Base-by-base conservation (phyloP, 2,797 vertebrate genomes). In the Choloepus didactylus region DNA sequence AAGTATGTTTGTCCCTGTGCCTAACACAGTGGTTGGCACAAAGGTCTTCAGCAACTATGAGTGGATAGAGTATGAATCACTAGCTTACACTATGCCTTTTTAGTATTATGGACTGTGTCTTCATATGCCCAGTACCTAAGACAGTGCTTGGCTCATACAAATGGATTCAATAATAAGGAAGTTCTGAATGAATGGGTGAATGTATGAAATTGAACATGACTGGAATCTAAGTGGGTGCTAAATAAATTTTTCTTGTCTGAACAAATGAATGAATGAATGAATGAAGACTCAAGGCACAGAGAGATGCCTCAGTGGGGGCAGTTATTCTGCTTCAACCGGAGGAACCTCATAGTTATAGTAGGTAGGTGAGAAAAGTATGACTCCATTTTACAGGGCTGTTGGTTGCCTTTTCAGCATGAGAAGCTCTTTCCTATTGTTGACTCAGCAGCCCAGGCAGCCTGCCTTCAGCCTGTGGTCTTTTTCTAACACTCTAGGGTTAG, bases 391-490 rank as follows among this genome's bases (percentile, higher is more conserved):
- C 19, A 91, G 59, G 77, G 73, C 70, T 83, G 25, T 23, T 85
- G 46, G 59, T 73, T 86, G 64, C 81, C 70, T 93, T 96, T 90
- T 64, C 23, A 84, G 72, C 41, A 15, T 69, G 62, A 97, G 83
- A 87, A 66, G 60, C 80, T 93, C 93, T 94, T 97, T 96, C 94
- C 83, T 79, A 21, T n/a, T 19, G 62, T 92, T 97, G 96, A 97
- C 62, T 97, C 92, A 97, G 92, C 73, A 95, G 59, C 70, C 60
- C 76, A 90, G 94, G 95, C 95, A 94, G 31, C 1, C 5, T 91
- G 96, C 90, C 95, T 93, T 73, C 49, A 19, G 83, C 49, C 88
- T 93, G 95, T 0, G 87, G 89, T 95, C 72, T 91, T 85, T 56
- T 93, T 81, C 67, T 95, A 76, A 96, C 94, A 95, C 70, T 5